These are phyloP conservation scores for Girardia tigrina DNA, from an alignment of 2,888 invertebrate species.

Conservation along the genomic window DNA sequence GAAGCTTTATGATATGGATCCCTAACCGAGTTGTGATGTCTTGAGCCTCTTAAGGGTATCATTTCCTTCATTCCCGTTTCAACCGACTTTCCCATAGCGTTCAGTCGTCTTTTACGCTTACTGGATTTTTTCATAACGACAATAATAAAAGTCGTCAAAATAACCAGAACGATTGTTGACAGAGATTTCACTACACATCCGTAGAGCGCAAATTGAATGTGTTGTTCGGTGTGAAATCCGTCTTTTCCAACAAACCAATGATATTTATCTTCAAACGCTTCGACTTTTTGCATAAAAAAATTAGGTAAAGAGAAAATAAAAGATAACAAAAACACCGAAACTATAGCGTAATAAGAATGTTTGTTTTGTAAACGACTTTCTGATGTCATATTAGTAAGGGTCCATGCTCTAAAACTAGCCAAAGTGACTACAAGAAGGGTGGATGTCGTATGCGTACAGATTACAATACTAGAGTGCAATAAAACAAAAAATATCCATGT, in stretches of 20 bases:
- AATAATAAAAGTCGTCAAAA: constrained; percentile 26
- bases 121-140: constrained; percentile 25
- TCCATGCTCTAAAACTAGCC: constrained; percentile 31
- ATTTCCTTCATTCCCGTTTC: not conserved
- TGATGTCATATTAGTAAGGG: not conserved
- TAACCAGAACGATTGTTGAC: constrained; percentile 26
- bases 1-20: constrained; percentile 29
- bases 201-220: constrained; percentile 28
- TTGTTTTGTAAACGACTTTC: not conserved
- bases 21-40: not conserved
- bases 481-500: not conserved
- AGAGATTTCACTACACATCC: constrained; percentile 31
- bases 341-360: not conserved
- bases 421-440: constrained; percentile 28
- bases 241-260: constrained; percentile 12
- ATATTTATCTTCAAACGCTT: not conserved
- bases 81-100: not conserved
- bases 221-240: not conserved
- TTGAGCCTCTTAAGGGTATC: not conserved
- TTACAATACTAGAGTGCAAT: constrained; percentile 15
- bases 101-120: constrained; percentile 21
- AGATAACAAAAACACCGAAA: not conserved
- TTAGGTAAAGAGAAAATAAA: not conserved
- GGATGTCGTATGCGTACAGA: constrained; percentile 12
- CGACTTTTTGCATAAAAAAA: not conserved